Evolutionary conservation across 2,888 invertebrate species (phyloP).

Genomic region (Diarsia dahlii): DNA sequence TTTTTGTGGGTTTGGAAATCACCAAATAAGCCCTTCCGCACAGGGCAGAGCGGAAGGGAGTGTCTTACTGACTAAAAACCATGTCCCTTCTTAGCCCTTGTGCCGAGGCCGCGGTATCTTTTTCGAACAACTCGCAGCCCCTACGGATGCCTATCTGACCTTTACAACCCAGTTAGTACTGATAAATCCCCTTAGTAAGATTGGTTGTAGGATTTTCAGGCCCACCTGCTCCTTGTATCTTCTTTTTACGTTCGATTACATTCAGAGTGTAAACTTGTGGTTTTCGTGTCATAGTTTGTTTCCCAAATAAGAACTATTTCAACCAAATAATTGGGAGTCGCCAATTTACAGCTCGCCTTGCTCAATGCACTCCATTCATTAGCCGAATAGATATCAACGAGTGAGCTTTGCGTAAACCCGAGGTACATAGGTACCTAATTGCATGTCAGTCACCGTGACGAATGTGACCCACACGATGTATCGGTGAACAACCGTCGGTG

Average conservation of each 20-base stretch:
- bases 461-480: conserved; percentile 50
- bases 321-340: background rate
- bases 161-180: too few relatives aligned
- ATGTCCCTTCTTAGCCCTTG: too few relatives aligned
- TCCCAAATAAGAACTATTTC: background rate
- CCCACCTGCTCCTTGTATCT: too few relatives aligned
- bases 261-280: background rate
- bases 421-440: conserved; percentile 47
- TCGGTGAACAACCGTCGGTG: conserved; percentile 29
- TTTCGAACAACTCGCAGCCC: too few relatives aligned
- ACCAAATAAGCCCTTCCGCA: too few relatives aligned
- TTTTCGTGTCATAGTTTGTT: background rate
- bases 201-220: too few relatives aligned
- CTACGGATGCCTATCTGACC: too few relatives aligned
- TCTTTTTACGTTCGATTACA: background rate
- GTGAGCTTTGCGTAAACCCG: conserved; percentile 44
- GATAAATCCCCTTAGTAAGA: too few relatives aligned
- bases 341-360: conserved; percentile 10
- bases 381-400: conserved; percentile 10
- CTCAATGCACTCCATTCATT: conserved; percentile 52
- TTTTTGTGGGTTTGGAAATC: too few relatives aligned
- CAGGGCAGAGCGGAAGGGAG: too few relatives aligned
- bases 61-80: too few relatives aligned
- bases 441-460: conserved; percentile 56
- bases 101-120: too few relatives aligned